A percentile compares a stretch with the other conserved stretches of the same genome.
These are phyloP conservation scores for Achatina immaculata DNA, from an alignment of 1,140 invertebrate genomes.

Conservation along the genomic window DNA sequence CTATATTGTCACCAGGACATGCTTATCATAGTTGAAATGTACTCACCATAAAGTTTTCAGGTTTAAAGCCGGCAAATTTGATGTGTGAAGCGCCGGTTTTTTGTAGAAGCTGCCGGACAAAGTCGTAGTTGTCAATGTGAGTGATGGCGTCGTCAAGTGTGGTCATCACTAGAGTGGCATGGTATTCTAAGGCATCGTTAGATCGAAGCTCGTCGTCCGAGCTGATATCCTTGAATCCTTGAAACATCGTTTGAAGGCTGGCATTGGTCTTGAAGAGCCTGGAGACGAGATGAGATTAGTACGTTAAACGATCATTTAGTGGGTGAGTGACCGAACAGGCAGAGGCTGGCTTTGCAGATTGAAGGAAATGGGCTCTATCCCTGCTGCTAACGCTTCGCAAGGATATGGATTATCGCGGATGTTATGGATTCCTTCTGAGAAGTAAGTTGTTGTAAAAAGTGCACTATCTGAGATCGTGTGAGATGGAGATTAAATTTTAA, in stretches of 20 bases:
- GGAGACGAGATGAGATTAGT: conserved; percentile 36
- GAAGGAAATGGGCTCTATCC: too few relatives aligned
- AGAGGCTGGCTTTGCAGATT: too few relatives aligned
- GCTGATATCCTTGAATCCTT: conserved; percentile 51
- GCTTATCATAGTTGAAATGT: too few relatives aligned
- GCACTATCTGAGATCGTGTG: too few relatives aligned
- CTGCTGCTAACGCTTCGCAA: too few relatives aligned
- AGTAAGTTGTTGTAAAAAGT: too few relatives aligned
- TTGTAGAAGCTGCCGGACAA: conserved; percentile 45
- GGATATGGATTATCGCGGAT: too few relatives aligned
- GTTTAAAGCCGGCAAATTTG: conserved; percentile 50
- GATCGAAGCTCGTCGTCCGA: conserved; percentile 54
- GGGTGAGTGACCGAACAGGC: too few relatives aligned
- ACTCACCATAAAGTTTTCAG: conserved; percentile 57
- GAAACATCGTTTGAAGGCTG: conserved; percentile 54
- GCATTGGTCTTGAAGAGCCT: conserved; percentile 58
- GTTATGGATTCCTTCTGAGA: too few relatives aligned
- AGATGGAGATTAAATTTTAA: too few relatives aligned
- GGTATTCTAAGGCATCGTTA: conserved; percentile 58
- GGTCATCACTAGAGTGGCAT: conserved; percentile 60
- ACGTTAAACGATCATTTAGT: too few relatives aligned
- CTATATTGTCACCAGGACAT: too few relatives aligned
- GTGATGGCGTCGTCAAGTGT: conserved; percentile 61
- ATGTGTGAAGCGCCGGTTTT: conserved; percentile 53
- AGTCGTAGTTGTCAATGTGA: conserved; percentile 58